Percentiles rank a stretch among this genome's conserved stretches.
These are phyloP conservation scores for Smutsia gigantea DNA, from an alignment of 2,797 vertebrate species.

Conservation along the genomic window DNA sequence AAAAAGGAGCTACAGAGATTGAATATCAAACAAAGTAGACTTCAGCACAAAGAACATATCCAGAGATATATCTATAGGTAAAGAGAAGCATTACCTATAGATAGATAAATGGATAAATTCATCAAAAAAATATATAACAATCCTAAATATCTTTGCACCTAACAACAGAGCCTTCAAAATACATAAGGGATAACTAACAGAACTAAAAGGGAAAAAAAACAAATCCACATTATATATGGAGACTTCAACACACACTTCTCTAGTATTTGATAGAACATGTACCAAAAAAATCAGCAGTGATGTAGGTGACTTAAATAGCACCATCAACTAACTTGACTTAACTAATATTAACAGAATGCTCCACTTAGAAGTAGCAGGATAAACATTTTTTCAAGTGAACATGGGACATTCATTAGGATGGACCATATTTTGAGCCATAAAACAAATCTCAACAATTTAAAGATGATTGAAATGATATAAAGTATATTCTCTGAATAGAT, in stretches of 20 bases:
- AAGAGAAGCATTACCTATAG: background rate
- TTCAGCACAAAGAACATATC: background rate
- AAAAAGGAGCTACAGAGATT: background rate
- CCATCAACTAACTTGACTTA: background rate
- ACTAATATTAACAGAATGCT: background rate
- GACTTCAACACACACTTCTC: background rate
- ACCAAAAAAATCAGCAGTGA: background rate
- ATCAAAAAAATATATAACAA: background rate
- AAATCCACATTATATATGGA: background rate
- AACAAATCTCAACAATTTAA: constrained; percentile 11
- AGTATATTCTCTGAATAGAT: background rate
- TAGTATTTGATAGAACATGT: background rate
- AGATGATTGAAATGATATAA: background rate
- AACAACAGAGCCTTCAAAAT: constrained; percentile 9
- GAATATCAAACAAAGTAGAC: background rate
- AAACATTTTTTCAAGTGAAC: background rate
- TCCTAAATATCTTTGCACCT: background rate
- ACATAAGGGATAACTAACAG: background rate
- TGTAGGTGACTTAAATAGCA: background rate
- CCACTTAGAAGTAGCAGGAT: background rate
- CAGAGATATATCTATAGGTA: background rate
- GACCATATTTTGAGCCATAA: background rate
- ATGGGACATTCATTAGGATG: background rate
- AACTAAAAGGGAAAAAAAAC: constrained; percentile 10
- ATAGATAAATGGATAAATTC: background rate